A percentile compares a stretch with the other conserved stretches of the same genome.
These are phyloP conservation scores for Leptopilina syphax DNA, from an alignment of 2,888 invertebrate species.

Conservation along the genomic window DNA sequence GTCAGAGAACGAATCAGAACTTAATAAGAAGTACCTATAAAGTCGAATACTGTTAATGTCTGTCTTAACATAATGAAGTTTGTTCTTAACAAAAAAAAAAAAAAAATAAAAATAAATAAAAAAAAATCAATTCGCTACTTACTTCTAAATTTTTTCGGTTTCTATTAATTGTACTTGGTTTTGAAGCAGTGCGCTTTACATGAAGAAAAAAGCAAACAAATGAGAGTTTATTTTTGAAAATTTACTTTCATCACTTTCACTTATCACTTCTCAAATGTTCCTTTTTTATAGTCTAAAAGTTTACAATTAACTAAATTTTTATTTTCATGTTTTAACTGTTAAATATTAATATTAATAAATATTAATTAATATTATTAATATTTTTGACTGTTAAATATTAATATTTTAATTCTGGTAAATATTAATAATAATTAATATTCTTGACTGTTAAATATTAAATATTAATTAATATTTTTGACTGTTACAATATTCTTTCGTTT, in stretches of 20 bases:
- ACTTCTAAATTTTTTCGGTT: slow-evolving; percentile 18
- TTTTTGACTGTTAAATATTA: too few relatives aligned
- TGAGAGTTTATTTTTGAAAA: not conserved
- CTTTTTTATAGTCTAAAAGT: not conserved
- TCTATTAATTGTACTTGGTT: not conserved
- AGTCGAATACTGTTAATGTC: slow-evolving; percentile 36
- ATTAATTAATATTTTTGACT: not conserved
- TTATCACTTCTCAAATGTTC: not conserved
- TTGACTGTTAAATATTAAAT: too few relatives aligned
- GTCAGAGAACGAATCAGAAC: not conserved
- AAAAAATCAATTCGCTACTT: slow-evolving; percentile 14
- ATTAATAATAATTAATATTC: too few relatives aligned
- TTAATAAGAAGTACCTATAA: not conserved
- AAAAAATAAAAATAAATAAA: too few relatives aligned
- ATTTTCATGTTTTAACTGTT: too few relatives aligned
- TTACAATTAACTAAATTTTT: not conserved
- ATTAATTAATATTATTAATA: too few relatives aligned
- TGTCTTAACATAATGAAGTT: not conserved
- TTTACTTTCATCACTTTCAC: not conserved
- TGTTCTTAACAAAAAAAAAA: not conserved
- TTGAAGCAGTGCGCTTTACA: not conserved
- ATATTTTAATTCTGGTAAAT: too few relatives aligned
- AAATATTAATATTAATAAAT: too few relatives aligned
- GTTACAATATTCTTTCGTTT: slow-evolving; percentile 16
- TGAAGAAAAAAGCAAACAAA: not conserved